phyloP scores from a whole-genome alignment of 1,140 invertebrate genomes.

The Palaemon carinicauda region DNA sequence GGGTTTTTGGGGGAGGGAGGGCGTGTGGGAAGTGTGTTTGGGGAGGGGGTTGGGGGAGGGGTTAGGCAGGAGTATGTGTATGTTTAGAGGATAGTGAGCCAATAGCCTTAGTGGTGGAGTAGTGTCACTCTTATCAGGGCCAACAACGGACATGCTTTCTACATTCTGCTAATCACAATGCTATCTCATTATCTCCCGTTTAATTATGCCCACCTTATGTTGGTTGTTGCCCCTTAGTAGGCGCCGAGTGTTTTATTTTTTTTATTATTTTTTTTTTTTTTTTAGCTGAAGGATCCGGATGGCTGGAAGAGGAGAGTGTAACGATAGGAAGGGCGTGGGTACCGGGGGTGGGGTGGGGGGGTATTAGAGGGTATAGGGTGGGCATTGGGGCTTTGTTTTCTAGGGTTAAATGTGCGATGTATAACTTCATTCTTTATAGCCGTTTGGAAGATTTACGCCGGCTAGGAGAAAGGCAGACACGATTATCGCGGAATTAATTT shows the following conservation, averaged over 20 bases:
- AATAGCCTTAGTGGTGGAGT: slow-evolving; percentile 36
- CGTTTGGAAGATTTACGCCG: no score
- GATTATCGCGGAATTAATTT: no score
- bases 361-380: not conserved
- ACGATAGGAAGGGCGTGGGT: not conserved
- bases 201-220: slow-evolving; percentile 34
- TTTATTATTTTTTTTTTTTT: slow-evolving; percentile 6
- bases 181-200: slow-evolving; percentile 48
- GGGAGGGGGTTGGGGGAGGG: not conserved
- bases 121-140: slow-evolving; percentile 18
- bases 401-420: no score
- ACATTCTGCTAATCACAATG: slow-evolving; percentile 45
- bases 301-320: not conserved
- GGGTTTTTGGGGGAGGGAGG: not conserved
- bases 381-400: no score
- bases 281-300: not conserved
- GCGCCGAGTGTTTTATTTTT: not conserved
- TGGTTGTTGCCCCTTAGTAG: not conserved
- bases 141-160: slow-evolving; percentile 48
- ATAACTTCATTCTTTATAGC: no score
- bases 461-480: no score
- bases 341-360: no score
- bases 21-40: not conserved
- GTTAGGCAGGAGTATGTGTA: no score
- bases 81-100: slow-evolving; percentile 1